Percentiles rank a stretch among this genome's conserved stretches.
phyloP scores from a whole-genome alignment of 2,113 vertebrate species.

The Picathartes gymnocephalus region DNA sequence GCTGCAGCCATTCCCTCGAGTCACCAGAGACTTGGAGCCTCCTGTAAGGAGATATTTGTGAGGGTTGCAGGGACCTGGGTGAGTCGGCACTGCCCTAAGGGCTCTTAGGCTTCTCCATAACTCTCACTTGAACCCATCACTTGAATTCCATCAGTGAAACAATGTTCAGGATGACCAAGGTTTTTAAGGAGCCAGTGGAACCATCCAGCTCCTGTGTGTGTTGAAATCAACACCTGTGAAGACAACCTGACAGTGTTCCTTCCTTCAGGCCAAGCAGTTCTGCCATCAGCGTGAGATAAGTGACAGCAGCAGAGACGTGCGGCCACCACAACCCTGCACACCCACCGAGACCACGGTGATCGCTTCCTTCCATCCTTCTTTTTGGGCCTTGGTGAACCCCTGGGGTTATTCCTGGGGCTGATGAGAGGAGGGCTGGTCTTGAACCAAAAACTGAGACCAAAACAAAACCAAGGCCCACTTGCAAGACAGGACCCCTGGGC shows the following conservation, averaged over 20 bases:
- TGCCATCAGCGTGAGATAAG: not conserved
- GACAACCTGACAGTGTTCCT: not conserved
- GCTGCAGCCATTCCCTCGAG: rapidly evolving
- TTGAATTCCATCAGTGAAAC: not conserved
- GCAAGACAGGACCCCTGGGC: not conserved
- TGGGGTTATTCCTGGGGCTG: not conserved
- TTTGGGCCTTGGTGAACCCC: not conserved
- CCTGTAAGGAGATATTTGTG: not conserved
- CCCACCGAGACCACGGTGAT: not conserved
- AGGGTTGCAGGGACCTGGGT: rapidly evolving
- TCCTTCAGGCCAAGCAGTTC: not conserved
- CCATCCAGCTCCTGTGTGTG: not conserved
- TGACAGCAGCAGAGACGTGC: not conserved
- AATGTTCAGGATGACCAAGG: not conserved
- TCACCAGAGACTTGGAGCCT: not conserved
- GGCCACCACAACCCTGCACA: not conserved
- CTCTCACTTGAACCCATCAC: not conserved
- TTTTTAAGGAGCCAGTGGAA: not conserved
- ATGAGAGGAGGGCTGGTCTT: not conserved
- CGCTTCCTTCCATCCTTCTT: not conserved
- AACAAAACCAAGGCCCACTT: not conserved
- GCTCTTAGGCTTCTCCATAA: not conserved
- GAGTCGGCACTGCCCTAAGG: not conserved
- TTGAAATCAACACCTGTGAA: not conserved
- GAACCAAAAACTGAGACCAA: not conserved